phyloP scores from a whole-genome alignment of 2,113 vertebrate species.

The Xenus cinereus region DNA sequence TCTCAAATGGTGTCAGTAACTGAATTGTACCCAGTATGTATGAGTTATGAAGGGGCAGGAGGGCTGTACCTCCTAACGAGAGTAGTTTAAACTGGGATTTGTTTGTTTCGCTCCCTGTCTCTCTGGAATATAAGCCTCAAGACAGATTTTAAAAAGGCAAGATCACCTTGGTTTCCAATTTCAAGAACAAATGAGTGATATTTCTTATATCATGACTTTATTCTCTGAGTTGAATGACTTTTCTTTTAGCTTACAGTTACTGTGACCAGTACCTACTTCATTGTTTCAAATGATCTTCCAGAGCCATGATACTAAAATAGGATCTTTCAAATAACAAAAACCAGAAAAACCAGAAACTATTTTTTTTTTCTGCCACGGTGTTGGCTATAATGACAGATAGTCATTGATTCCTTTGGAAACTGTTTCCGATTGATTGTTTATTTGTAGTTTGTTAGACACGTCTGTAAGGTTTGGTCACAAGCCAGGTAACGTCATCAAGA shows the following conservation, averaged over 20 bases:
- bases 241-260: not conserved
- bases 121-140: not conserved
- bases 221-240: not conserved
- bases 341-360: not conserved
- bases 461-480: not conserved
- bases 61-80: not conserved
- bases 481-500: not conserved
- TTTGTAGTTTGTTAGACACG: not conserved
- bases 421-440: conserved; percentile 1
- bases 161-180: not conserved
- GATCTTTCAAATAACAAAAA: not conserved
- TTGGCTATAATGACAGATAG: not conserved
- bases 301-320: not conserved
- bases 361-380: not conserved
- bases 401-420: conserved; percentile 9
- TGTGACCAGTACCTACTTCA: not conserved
- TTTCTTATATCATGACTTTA: not conserved
- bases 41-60: not conserved
- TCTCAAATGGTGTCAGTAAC: not conserved
- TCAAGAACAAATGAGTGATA: not conserved
- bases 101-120: not conserved
- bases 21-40: not conserved
- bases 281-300: conserved; percentile 14
- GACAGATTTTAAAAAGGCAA: not conserved
- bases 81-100: not conserved